Evolutionary conservation across 2,797 vertebrate genomes (phyloP).

Genomic region (Natrix natrix): DNA sequence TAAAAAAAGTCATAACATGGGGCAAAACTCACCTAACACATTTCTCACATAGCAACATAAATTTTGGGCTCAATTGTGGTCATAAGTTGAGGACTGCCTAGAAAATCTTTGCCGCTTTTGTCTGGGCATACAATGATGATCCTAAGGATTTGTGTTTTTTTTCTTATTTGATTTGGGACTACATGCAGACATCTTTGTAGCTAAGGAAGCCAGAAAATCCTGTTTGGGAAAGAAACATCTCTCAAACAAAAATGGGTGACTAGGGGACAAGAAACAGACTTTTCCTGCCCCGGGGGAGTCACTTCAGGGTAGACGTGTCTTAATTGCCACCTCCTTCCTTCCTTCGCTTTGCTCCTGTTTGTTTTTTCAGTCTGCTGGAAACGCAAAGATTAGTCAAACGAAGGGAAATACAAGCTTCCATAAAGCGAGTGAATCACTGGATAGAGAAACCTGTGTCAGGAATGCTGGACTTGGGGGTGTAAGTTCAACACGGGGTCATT

Average conservation of each 20-base stretch:
- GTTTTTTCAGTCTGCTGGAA: conserved; percentile 42
- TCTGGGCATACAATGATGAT: neutral
- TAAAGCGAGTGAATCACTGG: neutral
- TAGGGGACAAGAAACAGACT: conserved; percentile 49
- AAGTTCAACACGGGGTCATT: neutral
- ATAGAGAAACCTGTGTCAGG: neutral
- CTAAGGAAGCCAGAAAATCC: conserved; percentile 68
- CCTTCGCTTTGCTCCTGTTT: conserved; percentile 46
- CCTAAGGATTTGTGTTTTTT: conserved; percentile 14
- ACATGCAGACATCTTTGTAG: conserved; percentile 54
- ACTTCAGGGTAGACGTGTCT: conserved; percentile 45
- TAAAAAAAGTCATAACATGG: too few species aligned
- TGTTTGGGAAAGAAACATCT: conserved; percentile 47
- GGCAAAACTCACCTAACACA: too few species aligned
- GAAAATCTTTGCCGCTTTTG: neutral
- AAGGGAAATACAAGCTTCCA: conserved; percentile 36
- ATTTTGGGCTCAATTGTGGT: too few species aligned
- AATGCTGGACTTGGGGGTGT: neutral
- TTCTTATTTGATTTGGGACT: conserved; percentile 9
- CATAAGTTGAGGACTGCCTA: neutral
- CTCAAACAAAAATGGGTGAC: conserved; percentile 50
- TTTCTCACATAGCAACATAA: too few species aligned
- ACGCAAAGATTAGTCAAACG: conserved; percentile 19
- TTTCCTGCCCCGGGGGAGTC: conserved; percentile 44
- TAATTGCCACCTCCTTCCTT: conserved; percentile 61